Conservation (phyloP, 1,140 invertebrate genomes). For the Goniozus legneri region DNA sequence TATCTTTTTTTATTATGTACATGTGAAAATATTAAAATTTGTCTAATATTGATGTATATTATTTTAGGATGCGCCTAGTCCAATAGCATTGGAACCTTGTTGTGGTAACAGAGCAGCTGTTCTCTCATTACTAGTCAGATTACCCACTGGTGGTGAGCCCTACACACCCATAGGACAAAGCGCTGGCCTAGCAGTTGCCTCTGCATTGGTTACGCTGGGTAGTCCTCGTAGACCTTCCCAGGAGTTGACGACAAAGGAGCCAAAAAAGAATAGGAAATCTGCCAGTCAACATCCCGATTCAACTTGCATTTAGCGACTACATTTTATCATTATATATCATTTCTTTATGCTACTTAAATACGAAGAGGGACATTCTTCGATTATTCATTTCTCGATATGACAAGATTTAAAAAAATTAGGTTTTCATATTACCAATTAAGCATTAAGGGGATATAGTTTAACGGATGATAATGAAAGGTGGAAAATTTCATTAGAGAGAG, state of each 20-base stretch:
- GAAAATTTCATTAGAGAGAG: no score
- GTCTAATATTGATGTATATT: no score
- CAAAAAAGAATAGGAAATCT: constrained; percentile 61
- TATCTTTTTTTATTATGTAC: no score
- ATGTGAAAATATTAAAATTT: no score
- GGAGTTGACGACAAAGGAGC: constrained; percentile 64
- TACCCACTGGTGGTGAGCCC: constrained; percentile 74
- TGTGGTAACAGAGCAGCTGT: constrained; percentile 87
- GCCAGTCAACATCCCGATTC: constrained; percentile 71
- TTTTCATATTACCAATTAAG: no score
- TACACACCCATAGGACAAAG: constrained; percentile 83
- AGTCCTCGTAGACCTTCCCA: constrained; percentile 71
- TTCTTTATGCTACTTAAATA: no score
- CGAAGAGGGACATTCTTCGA: no score
- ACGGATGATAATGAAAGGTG: no score
- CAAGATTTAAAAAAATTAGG: no score
- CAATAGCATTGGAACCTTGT: constrained; percentile 91
- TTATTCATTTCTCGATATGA: no score
- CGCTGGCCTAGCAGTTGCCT: constrained; percentile 77
- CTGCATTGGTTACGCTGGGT: constrained; percentile 80
- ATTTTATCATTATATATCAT: no score
- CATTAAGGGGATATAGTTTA: no score
- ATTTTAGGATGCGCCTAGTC: constrained; percentile 74
- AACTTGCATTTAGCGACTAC: constrained; percentile 46
- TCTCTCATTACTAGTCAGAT: constrained; percentile 83